These are phyloP conservation scores for Melanocharis versteri DNA, from an alignment of 2,113 vertebrate genomes.

Conservation along the genomic window DNA sequence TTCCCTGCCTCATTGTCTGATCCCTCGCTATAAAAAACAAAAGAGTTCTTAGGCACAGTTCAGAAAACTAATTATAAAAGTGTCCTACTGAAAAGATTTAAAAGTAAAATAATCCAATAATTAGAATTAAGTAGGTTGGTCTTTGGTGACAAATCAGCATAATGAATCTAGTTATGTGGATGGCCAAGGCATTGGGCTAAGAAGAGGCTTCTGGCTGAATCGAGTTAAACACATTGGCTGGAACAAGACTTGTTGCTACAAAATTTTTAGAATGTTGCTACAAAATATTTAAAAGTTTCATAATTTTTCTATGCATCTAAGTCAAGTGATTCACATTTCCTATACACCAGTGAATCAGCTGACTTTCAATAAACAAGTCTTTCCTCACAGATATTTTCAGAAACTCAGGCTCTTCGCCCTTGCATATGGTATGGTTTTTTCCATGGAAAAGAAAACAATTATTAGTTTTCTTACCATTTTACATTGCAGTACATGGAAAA, in stretches of 20 bases:
- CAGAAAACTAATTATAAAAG: conserved; percentile 27
- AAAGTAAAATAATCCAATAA: conserved; percentile 44
- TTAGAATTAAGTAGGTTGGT: conserved; percentile 37
- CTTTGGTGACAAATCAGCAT: conserved; percentile 1
- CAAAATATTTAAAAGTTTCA: not conserved
- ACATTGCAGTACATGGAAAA: not conserved
- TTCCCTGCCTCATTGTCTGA: not conserved
- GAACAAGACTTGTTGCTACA: not conserved
- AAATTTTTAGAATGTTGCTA: not conserved
- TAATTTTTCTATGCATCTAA: not conserved
- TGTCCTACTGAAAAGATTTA: not conserved
- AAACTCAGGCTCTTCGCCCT: not conserved
- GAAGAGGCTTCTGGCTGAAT: not conserved
- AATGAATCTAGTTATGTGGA: not conserved
- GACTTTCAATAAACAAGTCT: not conserved
- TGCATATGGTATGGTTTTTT: not conserved
- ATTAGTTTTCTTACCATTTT: not conserved
- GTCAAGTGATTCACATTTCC: not conserved
- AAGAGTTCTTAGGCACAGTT: not conserved
- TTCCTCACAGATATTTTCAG: not conserved
- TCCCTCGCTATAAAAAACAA: not conserved
- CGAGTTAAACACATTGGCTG: not conserved
- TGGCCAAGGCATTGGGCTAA: not conserved
- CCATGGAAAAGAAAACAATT: not conserved
- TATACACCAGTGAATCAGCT: not conserved